Evolutionary conservation across 2,797 vertebrate genomes (phyloP).

Genomic region (Anguilla pacifica): DNA sequence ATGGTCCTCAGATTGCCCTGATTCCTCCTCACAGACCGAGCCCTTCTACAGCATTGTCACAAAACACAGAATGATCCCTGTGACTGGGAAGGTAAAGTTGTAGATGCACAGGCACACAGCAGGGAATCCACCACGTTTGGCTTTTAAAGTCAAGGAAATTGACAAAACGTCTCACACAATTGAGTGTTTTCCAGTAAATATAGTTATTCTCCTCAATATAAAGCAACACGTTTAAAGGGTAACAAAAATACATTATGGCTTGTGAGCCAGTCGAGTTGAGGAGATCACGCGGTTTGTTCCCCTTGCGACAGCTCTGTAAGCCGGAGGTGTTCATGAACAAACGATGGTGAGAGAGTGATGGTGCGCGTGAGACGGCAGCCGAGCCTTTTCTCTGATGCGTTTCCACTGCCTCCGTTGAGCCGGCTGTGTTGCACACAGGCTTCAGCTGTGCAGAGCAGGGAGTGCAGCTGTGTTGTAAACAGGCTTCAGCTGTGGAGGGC

Average conservation of each 20-base stretch:
- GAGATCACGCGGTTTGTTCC: not conserved
- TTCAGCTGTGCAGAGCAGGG: not conserved
- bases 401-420: not conserved
- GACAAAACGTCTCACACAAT: too few relatives aligned
- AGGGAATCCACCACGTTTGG: too few relatives aligned
- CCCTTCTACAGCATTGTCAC: too few relatives aligned
- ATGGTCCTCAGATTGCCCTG: too few relatives aligned
- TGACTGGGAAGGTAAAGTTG: too few relatives aligned
- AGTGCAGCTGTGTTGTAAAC: not conserved
- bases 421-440: not conserved
- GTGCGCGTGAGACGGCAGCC: not conserved
- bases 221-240: not conserved
- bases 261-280: not conserved
- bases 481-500: not conserved
- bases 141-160: too few relatives aligned
- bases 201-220: too few relatives aligned
- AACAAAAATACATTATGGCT: not conserved
- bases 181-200: too few relatives aligned
- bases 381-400: not conserved
- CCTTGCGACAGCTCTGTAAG: not conserved
- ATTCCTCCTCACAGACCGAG: too few relatives aligned
- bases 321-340: not conserved
- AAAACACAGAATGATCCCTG: too few relatives aligned
- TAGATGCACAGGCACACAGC: too few relatives aligned
- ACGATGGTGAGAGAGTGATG: not conserved